Percentiles rank a stretch among this genome's conserved stretches.
Conservation (phyloP, 2,797 vertebrate species). For the Crenichthys baileyi region DNA sequence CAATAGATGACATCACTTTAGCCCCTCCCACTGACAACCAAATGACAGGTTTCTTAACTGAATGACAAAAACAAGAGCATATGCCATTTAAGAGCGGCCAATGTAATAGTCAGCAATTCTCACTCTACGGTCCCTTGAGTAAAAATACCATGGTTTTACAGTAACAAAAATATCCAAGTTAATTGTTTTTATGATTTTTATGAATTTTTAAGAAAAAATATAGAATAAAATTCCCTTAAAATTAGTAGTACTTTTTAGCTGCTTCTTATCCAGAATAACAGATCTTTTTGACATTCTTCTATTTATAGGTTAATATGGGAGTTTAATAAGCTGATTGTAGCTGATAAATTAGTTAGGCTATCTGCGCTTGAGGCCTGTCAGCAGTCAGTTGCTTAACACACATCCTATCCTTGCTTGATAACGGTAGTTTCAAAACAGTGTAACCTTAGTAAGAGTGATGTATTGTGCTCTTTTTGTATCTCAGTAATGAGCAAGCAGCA, state of each 20-base stretch:
- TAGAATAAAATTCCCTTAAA: not conserved
- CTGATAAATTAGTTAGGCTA: not conserved
- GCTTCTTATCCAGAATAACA: not conserved
- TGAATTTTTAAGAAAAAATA: not conserved
- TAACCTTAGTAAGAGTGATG: not conserved
- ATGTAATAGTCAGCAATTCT: not conserved
- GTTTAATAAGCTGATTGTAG: not conserved
- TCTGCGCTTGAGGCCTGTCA: not conserved
- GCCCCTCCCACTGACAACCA: no score
- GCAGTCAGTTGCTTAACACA: not conserved
- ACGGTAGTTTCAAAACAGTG: not conserved
- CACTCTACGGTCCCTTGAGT: not conserved
- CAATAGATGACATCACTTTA: no score
- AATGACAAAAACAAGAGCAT: not conserved
- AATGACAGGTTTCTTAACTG: no score
- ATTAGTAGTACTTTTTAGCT: not conserved
- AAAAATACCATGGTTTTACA: not conserved
- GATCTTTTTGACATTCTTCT: no score
- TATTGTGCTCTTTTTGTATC: no score
- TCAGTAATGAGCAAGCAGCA: no score
- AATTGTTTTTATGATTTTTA: not conserved
- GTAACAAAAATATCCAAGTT: not conserved
- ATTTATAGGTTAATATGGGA: no score
- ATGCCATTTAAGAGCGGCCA: not conserved
- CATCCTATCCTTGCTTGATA: not conserved